Conservation (phyloP, 35 echinoderm and acorn worm species). For the Eucidaris tribuloides region DNA sequence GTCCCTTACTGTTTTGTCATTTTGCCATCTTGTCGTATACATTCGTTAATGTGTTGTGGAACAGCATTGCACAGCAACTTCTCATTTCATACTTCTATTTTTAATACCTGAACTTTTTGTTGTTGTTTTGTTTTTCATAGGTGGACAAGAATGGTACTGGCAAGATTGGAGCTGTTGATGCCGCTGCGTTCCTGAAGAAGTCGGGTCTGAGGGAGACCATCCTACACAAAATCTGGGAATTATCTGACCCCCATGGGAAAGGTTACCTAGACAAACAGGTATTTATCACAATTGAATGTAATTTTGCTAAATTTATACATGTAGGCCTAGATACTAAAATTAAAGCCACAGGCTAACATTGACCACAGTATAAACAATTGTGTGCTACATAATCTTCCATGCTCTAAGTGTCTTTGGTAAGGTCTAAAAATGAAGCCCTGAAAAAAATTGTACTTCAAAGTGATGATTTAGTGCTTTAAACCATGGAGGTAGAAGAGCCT, state of each 20-base stretch:
- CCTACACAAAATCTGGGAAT: slow-evolving; percentile 94
- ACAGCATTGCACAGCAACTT: not conserved
- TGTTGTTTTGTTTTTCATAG: slow-evolving; percentile 20
- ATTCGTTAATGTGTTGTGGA: not conserved
- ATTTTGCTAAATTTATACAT: no score
- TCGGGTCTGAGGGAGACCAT: slow-evolving; percentile 82
- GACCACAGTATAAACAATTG: no score
- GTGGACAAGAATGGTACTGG: slow-evolving; percentile 69
- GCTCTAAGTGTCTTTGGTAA: no score
- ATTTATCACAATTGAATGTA: not conserved
- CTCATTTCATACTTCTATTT: not conserved
- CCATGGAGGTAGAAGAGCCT: no score
- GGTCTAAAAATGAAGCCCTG: no score
- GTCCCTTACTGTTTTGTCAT: not conserved
- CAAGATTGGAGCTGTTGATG: slow-evolving; percentile 83
- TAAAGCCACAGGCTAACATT: no score
- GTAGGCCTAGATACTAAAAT: no score
- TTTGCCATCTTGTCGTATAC: not conserved
- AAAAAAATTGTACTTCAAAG: no score
- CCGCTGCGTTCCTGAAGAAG: slow-evolving; percentile 79
- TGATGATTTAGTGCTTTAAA: no score
- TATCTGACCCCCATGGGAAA: slow-evolving; percentile 74
- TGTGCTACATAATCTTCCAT: no score
- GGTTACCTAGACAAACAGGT: slow-evolving; percentile 95
- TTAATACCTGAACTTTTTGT: not conserved